Conservation (phyloP, 1,140 invertebrate genomes). For the Cherax quadricarinatus region DNA sequence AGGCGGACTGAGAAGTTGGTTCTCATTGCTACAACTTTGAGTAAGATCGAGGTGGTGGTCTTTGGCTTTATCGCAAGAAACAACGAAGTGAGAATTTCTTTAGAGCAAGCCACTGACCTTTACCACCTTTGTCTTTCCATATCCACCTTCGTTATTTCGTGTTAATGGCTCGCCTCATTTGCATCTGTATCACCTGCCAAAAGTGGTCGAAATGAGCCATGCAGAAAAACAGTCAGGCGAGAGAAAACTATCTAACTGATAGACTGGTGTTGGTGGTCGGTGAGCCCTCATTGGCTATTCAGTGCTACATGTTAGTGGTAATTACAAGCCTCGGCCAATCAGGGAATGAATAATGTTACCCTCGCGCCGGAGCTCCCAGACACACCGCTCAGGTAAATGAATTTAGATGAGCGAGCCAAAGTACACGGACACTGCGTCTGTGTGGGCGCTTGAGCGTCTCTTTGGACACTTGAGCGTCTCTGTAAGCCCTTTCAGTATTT, state of each 20-base stretch:
- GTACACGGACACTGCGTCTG: background rate
- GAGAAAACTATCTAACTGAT: conserved; percentile 26
- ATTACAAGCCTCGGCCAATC: conserved; percentile 56
- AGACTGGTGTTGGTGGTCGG: background rate
- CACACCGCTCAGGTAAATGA: conserved; percentile 38
- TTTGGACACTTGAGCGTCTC: too few relatives aligned
- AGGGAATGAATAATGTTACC: conserved; percentile 50
- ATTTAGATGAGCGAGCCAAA: conserved; percentile 36
- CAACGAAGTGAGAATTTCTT: too few relatives aligned
- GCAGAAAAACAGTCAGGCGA: background rate
- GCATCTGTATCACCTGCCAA: conserved; percentile 24
- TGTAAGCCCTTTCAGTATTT: too few relatives aligned
- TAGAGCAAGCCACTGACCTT: too few relatives aligned
- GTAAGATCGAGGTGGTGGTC: background rate
- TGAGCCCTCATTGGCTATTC: conserved; percentile 42
- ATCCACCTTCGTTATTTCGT: conserved; percentile 5
- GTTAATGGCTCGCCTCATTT: conserved; percentile 24
- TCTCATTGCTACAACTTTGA: background rate
- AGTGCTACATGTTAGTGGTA: conserved; percentile 53
- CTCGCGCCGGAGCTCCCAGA: conserved; percentile 12
- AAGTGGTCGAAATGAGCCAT: background rate
- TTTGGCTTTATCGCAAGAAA: too few relatives aligned
- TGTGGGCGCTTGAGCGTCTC: background rate
- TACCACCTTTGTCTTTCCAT: background rate
- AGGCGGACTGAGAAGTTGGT: background rate